Conservation (phyloP, 2,888 invertebrate species). For the Xiphydria camelus region DNA sequence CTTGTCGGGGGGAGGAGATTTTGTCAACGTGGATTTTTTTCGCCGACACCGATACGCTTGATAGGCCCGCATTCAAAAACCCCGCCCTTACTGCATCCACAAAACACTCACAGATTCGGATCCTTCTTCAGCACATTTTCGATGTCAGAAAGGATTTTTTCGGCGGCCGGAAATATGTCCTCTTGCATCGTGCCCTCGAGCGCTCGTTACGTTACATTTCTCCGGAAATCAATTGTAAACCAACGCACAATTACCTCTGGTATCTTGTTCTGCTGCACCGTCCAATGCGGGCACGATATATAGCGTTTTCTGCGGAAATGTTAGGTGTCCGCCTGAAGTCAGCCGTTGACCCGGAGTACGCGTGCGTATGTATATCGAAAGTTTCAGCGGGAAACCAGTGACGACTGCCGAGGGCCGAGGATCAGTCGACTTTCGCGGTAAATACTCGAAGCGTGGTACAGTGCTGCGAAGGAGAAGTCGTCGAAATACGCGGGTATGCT, state of each 20-base stretch:
- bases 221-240: constrained; percentile 29
- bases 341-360: no score
- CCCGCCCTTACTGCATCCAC: constrained; percentile 31
- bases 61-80: constrained; percentile 21
- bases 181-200: constrained; percentile 59
- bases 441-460: no score
- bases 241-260: constrained; percentile 21
- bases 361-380: no score
- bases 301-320: constrained; percentile 31
- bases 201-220: constrained; percentile 17
- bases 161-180: constrained; percentile 74
- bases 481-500: no score
- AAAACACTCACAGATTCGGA: constrained; percentile 71
- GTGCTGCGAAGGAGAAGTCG: no score
- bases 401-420: no score
- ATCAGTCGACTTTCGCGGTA: no score
- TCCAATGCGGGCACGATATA: constrained; percentile 34
- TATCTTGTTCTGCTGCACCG: constrained; percentile 29
- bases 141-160: constrained; percentile 80
- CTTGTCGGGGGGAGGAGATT: no score
- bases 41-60: no score
- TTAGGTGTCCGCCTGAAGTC: constrained; percentile 28
- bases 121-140: constrained; percentile 75
- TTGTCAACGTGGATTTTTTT: no score
- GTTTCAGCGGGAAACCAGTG: no score